A percentile compares a stretch with the other conserved stretches of the same genome.
Conservation (phyloP, 2,888 invertebrate genomes). For the Horisme vitalbata region DNA sequence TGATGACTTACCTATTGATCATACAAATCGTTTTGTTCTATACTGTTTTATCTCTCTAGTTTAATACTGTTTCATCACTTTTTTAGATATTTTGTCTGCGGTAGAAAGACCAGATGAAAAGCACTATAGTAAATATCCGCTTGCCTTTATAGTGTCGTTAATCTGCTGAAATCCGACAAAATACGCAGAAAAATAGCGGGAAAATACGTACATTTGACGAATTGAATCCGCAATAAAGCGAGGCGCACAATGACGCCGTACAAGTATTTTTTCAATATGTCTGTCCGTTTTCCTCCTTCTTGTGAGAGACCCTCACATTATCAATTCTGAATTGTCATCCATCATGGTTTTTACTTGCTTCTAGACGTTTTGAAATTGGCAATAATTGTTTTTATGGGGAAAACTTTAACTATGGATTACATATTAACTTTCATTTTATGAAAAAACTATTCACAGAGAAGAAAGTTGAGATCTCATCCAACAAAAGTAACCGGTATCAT, state of each 20-base stretch:
- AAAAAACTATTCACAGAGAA: not conserved
- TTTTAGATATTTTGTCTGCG: no score
- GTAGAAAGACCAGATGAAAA: no score
- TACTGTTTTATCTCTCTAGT: no score
- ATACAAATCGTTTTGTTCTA: no score
- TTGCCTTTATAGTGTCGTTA: no score
- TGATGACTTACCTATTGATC: no score
- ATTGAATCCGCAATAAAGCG: conserved; percentile 25
- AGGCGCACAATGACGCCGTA: conserved; percentile 12
- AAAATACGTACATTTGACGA: conserved; percentile 25
- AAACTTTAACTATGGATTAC: no score
- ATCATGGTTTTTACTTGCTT: conserved; percentile 11
- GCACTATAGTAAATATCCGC: no score
- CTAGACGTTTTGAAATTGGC: no score
- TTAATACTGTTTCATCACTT: no score
- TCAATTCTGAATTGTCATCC: conserved; percentile 3
- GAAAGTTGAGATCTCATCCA: conserved; percentile 7
- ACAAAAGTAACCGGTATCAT: conserved; percentile 17
- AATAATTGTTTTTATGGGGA: no score
- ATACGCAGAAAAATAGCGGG: not conserved
- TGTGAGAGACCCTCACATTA: conserved; percentile 3
- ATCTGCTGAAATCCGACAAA: not conserved
- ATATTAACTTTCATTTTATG: no score
- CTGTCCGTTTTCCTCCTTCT: conserved; percentile 5
- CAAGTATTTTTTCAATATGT: conserved; percentile 10